A percentile compares a stretch with the other conserved stretches of the same genome.
Conservation (phyloP, 2,113 vertebrate species). For the Dryoscopus gambensis region DNA sequence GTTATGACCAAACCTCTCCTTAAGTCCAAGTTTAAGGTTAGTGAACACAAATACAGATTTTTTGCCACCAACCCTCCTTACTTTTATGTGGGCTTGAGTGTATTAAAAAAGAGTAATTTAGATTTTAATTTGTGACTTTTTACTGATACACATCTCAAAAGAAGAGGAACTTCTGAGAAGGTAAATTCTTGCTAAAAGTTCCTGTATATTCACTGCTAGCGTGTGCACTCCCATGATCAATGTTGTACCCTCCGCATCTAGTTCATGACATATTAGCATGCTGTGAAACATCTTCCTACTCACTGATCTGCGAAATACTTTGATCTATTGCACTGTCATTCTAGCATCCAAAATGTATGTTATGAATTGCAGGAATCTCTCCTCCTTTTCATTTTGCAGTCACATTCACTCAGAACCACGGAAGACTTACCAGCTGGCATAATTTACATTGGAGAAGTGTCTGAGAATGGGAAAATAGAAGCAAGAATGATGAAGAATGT, state of each 20-base stretch:
- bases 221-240: background rate
- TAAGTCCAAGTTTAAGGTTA: background rate
- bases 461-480: background rate
- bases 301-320: background rate
- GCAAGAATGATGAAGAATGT: background rate
- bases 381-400: background rate
- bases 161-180: background rate
- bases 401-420: background rate
- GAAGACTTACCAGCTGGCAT: background rate
- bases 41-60: background rate
- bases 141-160: background rate
- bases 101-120: background rate
- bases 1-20: background rate
- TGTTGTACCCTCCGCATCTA: background rate
- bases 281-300: background rate
- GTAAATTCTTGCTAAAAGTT: background rate
- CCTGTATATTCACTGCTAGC: background rate
- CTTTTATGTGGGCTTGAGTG: background rate
- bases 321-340: background rate
- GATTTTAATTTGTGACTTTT: background rate
- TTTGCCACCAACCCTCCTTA: background rate
- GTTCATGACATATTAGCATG: background rate
- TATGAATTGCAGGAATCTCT: background rate
- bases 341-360: background rate
- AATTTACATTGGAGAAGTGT: background rate